Percentiles rank a stretch among this genome's conserved stretches.
Evolutionary conservation across 2,113 vertebrate genomes (phyloP).

Genomic region (Limanda limanda): DNA sequence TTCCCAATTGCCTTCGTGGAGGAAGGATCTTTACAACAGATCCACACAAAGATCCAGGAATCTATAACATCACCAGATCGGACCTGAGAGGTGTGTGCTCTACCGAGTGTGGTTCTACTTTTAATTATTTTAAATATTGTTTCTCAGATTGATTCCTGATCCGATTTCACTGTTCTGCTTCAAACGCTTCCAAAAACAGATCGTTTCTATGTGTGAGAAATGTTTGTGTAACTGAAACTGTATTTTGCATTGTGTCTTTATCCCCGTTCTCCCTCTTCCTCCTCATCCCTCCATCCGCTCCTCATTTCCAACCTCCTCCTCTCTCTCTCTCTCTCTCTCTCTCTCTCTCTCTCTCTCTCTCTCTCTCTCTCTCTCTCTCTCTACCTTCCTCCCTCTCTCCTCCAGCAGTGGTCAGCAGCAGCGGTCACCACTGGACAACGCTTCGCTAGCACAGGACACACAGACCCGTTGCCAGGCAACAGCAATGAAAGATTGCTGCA

Average conservation of each 20-base stretch:
- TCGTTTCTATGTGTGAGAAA: no score
- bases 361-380: neutral
- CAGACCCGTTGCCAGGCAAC: slow-evolving; percentile 85
- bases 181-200: no score
- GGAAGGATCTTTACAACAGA: no score
- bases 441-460: slow-evolving; percentile 81
- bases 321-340: neutral
- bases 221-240: slow-evolving; percentile 1
- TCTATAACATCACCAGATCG: no score
- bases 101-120: no score
- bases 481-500: slow-evolving; percentile 80
- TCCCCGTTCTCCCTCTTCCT: neutral
- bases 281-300: neutral
- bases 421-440: slow-evolving; percentile 81
- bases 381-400: neutral
- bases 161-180: no score
- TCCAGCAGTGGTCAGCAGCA: slow-evolving; percentile 79
- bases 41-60: no score
- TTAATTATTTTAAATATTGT: no score
- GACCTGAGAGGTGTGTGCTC: no score
- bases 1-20: no score
- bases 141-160: no score
- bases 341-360: neutral
- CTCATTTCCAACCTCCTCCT: neutral
- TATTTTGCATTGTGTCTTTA: slow-evolving; percentile 25